Evolutionary conservation across 30 jellyfish, hydroid and myxozoan species (phyloP).

Genomic region (Aurelia aurita complex sp. Pacific): DNA sequence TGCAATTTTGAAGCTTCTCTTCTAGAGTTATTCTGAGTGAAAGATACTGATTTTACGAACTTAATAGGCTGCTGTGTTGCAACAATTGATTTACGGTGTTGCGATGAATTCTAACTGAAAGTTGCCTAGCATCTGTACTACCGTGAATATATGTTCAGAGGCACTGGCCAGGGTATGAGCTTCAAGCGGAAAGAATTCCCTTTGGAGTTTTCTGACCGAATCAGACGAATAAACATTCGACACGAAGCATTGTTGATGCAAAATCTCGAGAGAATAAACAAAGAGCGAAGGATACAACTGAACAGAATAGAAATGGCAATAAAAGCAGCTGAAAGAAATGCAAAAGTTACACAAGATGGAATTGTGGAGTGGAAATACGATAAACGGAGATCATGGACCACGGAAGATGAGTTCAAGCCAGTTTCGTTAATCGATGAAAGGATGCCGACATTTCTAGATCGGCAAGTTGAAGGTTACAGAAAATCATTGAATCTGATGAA

Average conservation of each 20-base stretch:
- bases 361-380: neutral
- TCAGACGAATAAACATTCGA: constrained; percentile 54
- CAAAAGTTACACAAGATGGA: constrained; percentile 2
- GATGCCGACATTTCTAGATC: constrained; percentile 35
- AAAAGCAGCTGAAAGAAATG: constrained; percentile 26
- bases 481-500: constrained; percentile 30
- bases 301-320: constrained; percentile 27
- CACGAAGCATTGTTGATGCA: constrained; percentile 55
- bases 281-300: constrained; percentile 18
- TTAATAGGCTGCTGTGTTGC: too few species aligned
- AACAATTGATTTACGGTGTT: too few species aligned
- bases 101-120: too few species aligned
- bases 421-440: neutral
- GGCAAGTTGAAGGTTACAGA: constrained; percentile 63
- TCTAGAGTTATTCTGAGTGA: too few species aligned
- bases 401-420: neutral
- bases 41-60: too few species aligned
- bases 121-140: too few species aligned
- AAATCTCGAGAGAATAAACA: constrained; percentile 37
- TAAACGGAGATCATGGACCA: neutral
- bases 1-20: too few species aligned
- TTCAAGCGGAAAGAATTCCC: constrained; percentile 17
- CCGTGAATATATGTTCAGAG: too few species aligned
- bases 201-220: constrained; percentile 56
- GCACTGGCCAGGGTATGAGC: neutral